Percentiles rank a stretch among this genome's conserved stretches.
These are phyloP conservation scores for Hoplostethus mediterraneus DNA, from an alignment of 2,797 vertebrate species.

Conservation along the genomic window DNA sequence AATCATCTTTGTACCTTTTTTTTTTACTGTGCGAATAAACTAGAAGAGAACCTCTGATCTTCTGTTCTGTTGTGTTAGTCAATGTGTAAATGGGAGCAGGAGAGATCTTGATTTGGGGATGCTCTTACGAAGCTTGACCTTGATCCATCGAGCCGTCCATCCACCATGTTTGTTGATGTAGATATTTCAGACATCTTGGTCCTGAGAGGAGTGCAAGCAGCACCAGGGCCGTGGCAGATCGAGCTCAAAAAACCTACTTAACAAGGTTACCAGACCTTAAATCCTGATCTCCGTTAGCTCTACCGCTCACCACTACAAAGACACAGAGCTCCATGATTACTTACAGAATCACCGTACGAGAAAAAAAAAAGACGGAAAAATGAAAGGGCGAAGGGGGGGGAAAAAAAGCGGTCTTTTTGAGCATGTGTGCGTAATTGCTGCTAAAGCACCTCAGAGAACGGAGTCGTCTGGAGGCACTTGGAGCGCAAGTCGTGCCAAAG, in stretches of 20 bases:
- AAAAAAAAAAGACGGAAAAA: slow-evolving; percentile 6
- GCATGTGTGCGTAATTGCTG: slow-evolving; percentile 24
- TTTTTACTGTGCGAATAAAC: too few species aligned
- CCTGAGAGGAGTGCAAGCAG: slow-evolving; percentile 25
- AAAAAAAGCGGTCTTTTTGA: not conserved
- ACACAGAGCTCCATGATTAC: slow-evolving; percentile 22
- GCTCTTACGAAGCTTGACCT: not conserved
- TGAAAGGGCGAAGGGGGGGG: not conserved
- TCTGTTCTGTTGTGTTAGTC: slow-evolving; percentile 52
- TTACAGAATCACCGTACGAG: slow-evolving; percentile 16
- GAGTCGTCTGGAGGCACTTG: not conserved
- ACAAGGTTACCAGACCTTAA: slow-evolving; percentile 47
- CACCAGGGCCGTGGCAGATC: slow-evolving; percentile 33
- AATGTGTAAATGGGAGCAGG: slow-evolving; percentile 38
- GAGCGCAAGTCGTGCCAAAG: slow-evolving; percentile 33
- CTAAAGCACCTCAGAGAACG: not conserved
- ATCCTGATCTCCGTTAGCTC: slow-evolving; percentile 36
- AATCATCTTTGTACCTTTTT: too few species aligned
- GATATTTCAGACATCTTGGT: slow-evolving; percentile 33
- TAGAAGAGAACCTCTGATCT: too few species aligned
- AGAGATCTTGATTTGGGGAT: slow-evolving; percentile 28
- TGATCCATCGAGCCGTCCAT: slow-evolving; percentile 3
- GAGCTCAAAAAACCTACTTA: slow-evolving; percentile 39
- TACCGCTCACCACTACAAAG: slow-evolving; percentile 44
- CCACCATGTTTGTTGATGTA: slow-evolving; percentile 9